Evolutionary conservation across 2,113 vertebrate genomes (phyloP).

Genomic region (Laticauda colubrina): DNA sequence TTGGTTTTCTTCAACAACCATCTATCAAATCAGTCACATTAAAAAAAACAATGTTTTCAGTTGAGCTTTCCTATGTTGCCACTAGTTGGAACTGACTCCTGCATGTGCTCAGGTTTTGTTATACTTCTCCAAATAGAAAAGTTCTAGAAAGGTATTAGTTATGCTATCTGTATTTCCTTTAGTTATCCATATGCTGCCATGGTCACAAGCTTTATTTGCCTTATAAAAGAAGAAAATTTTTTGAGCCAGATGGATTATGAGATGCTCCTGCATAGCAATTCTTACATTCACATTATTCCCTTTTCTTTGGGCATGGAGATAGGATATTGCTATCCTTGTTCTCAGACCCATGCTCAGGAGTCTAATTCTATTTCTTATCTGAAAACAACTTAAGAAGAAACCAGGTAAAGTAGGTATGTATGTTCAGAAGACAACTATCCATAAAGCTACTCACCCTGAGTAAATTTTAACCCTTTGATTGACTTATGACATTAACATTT

Average conservation of each 20-base stretch:
- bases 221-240: not conserved
- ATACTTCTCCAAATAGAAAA: not conserved
- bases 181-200: not conserved
- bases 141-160: not conserved
- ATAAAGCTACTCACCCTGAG: not conserved
- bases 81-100: not conserved
- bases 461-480: not conserved
- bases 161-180: not conserved
- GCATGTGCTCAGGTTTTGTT: not conserved
- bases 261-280: not conserved
- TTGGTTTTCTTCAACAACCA: not conserved
- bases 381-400: too few species aligned
- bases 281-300: not conserved
- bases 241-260: not conserved
- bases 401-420: not conserved
- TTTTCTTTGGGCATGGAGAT: not conserved
- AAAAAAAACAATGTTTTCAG: not conserved
- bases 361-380: not conserved
- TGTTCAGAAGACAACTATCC: not conserved
- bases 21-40: not conserved
- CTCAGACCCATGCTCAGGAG: not conserved
- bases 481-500: not conserved
- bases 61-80: not conserved
- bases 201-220: not conserved
- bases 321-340: not conserved